Percentiles rank a stretch among this genome's conserved stretches.
These are phyloP conservation scores for Bombus polaris DNA, from an alignment of 1,140 invertebrate species.

Conservation along the genomic window DNA sequence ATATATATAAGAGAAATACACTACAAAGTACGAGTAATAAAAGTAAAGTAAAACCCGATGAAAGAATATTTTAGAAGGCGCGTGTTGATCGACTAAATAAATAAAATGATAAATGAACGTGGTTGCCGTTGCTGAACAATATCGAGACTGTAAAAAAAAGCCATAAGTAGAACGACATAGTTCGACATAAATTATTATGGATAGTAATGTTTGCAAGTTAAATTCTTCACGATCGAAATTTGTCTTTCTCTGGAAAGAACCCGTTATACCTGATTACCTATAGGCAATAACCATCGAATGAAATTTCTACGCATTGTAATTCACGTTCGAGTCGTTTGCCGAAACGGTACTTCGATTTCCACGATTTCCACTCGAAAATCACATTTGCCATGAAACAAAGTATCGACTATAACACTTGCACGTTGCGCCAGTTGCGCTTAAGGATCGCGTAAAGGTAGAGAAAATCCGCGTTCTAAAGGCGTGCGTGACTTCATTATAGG, in stretches of 20 bases:
- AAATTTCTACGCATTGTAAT: no score
- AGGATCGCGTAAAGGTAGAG: conserved; percentile 1
- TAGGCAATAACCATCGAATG: background rate
- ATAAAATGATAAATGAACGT: no score
- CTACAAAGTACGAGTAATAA: no score
- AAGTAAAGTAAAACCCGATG: no score
- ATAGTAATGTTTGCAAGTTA: background rate
- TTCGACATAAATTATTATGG: no score
- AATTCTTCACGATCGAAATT: background rate
- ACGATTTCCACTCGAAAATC: background rate
- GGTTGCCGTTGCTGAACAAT: no score
- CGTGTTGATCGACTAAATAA: no score
- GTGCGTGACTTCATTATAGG: conserved; percentile 56
- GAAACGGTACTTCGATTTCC: background rate
- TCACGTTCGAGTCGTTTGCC: background rate
- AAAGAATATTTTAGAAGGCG: no score
- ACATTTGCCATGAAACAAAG: no score
- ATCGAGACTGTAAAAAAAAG: no score
- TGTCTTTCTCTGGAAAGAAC: background rate
- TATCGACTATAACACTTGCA: background rate
- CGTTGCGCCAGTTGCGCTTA: background rate
- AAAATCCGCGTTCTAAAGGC: conserved; percentile 46
- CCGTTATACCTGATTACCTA: background rate
- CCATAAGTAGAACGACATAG: no score
- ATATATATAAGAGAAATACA: no score